Percentiles rank a stretch among this genome's conserved stretches.
These are phyloP conservation scores for Drosophila mulleri DNA, from an alignment of 2,888 invertebrate genomes.

Conservation along the genomic window DNA sequence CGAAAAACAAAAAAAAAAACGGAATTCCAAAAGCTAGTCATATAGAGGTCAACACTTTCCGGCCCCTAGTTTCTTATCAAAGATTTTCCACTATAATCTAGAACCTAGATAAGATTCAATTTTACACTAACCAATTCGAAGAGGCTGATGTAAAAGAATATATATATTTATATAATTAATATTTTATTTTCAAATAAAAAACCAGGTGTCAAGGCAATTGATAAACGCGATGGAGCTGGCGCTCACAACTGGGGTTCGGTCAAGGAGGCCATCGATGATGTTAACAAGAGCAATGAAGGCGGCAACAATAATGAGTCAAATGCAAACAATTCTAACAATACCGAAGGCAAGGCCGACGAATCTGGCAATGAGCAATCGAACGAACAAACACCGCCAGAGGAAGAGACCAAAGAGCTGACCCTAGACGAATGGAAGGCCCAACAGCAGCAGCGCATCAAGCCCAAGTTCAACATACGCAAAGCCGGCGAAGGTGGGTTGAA, in stretches of 20 bases:
- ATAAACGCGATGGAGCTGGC: slow-evolving; percentile 97
- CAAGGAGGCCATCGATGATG: slow-evolving; percentile 93
- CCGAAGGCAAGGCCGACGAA: slow-evolving; percentile 82
- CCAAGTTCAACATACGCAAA: slow-evolving; percentile 96
- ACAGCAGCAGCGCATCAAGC: slow-evolving; percentile 92
- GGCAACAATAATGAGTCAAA: slow-evolving; percentile 48
- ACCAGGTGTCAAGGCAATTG: slow-evolving; percentile 92
- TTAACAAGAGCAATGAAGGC: slow-evolving; percentile 76
- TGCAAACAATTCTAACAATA: slow-evolving; percentile 70
- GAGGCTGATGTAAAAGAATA: slow-evolving; percentile 7
- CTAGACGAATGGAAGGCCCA: slow-evolving; percentile 98
- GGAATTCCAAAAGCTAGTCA: neutral
- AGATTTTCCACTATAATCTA: slow-evolving; percentile 11
- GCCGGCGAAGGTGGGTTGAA: slow-evolving; percentile 91
- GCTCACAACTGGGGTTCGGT: slow-evolving; percentile 98
- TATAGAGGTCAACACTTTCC: slow-evolving; percentile 1
- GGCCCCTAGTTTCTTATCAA: slow-evolving; percentile 1
- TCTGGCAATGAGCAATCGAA: slow-evolving; percentile 84
- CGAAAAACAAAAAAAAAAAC: neutral
- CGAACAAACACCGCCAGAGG: slow-evolving; percentile 87
- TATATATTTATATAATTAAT: neutral
- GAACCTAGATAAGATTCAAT: neutral
- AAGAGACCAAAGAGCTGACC: slow-evolving; percentile 94
- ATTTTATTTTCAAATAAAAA: neutral
- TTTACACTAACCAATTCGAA: slow-evolving; percentile 22